A percentile compares a stretch with the other conserved stretches of the same genome.
Evolutionary conservation across 2,113 vertebrate genomes (phyloP).

Genomic region (cat (Felis catus)): DNA sequence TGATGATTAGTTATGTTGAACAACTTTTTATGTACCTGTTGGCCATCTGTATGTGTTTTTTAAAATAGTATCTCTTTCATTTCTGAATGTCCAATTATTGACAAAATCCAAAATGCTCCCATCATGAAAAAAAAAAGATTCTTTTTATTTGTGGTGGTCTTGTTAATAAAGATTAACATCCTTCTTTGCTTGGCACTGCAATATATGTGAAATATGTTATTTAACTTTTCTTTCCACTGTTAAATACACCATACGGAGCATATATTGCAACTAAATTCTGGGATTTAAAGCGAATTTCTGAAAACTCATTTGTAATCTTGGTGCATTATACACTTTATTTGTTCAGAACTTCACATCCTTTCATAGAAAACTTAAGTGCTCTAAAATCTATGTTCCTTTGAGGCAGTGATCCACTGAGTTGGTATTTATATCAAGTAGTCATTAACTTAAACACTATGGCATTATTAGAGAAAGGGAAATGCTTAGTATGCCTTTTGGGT

Average conservation of each 20-base stretch:
- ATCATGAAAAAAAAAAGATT: neutral
- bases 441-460: conserved; percentile 7
- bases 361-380: neutral
- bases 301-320: neutral
- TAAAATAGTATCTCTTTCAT: neutral
- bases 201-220: neutral
- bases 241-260: neutral
- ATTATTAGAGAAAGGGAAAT: conserved; percentile 8
- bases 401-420: neutral
- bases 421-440: conserved; percentile 7
- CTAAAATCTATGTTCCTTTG: neutral
- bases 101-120: neutral
- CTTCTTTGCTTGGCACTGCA: neutral
- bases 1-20: neutral
- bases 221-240: conserved; percentile 8
- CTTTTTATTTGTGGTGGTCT: neutral
- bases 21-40: neutral
- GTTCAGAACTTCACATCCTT: conserved; percentile 37
- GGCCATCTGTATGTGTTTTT: neutral
- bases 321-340: neutral
- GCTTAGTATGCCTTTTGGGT: conserved; percentile 19
- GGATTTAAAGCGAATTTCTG: neutral
- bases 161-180: neutral
- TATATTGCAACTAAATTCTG: neutral
- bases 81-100: neutral